These are phyloP conservation scores for Taurulus bubalis DNA, from an alignment of 2,113 vertebrate species.

Conservation along the genomic window DNA sequence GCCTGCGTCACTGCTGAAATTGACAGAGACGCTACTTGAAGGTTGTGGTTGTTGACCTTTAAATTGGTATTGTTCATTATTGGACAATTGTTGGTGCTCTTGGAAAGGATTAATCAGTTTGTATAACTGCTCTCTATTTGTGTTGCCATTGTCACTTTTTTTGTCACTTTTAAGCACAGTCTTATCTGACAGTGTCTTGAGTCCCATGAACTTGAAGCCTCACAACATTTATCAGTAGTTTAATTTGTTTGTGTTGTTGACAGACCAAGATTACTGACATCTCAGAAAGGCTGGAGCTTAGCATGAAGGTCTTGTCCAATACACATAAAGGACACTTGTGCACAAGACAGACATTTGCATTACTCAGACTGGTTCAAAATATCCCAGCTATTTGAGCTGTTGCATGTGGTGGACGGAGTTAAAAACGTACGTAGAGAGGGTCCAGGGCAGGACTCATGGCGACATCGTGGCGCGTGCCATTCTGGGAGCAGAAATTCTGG, in stretches of 20 bases:
- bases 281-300: background rate
- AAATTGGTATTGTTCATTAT: background rate
- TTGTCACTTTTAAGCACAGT: too few relatives aligned
- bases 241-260: background rate
- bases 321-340: conserved; percentile 50
- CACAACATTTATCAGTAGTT: background rate
- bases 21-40: conserved; percentile 11
- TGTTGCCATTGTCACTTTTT: conserved; percentile 8
- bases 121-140: conserved; percentile 37
- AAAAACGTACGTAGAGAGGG: conserved; percentile 69
- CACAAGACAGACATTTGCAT: conserved; percentile 51
- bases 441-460: conserved; percentile 65
- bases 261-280: background rate
- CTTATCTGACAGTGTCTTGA: background rate
- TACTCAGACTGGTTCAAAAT: conserved; percentile 75
- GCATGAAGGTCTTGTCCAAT: conserved; percentile 13
- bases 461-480: conserved; percentile 80
- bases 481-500: conserved; percentile 78
- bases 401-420: conserved; percentile 70
- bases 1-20: background rate
- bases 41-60: conserved; percentile 17
- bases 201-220: background rate
- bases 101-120: conserved; percentile 13
- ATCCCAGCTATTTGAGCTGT: conserved; percentile 80
- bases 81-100: background rate